Evolutionary conservation across 2,797 vertebrate genomes (phyloP).

Genomic region (Antennarius maculatus): DNA sequence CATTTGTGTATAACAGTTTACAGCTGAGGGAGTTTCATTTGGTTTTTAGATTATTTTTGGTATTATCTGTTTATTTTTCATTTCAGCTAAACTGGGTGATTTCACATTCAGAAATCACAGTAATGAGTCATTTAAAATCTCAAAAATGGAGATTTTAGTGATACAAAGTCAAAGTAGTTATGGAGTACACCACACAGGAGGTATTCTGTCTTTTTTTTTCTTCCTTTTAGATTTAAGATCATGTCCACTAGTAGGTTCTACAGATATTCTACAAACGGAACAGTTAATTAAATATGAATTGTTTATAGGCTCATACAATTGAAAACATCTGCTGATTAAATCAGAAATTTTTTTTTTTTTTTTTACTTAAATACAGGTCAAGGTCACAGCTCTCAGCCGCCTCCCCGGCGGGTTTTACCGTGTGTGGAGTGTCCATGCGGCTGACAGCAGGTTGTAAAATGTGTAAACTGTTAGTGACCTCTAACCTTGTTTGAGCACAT

Average conservation of each 20-base stretch:
- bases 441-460: slow-evolving; percentile 66
- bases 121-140: not conserved
- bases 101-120: not conserved
- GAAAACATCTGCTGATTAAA: not conserved
- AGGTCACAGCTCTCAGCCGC: slow-evolving; percentile 48
- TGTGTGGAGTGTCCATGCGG: slow-evolving; percentile 12
- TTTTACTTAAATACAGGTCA: slow-evolving; percentile 29
- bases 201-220: no score
- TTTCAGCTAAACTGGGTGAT: not conserved
- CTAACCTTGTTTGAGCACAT: slow-evolving; percentile 59
- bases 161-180: slow-evolving; percentile 3
- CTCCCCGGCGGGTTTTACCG: slow-evolving; percentile 37
- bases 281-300: not conserved
- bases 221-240: not conserved
- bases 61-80: not conserved
- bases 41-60: not conserved
- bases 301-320: not conserved
- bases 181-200: no score
- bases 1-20: not conserved
- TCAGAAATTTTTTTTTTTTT: slow-evolving; percentile 1
- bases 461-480: slow-evolving; percentile 65
- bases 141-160: not conserved
- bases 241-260: not conserved
- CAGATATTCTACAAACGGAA: not conserved
- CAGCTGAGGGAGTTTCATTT: not conserved